Percentiles rank a stretch among this genome's conserved stretches.
phyloP scores from a whole-genome alignment of 2,797 vertebrate genomes.

The Lycodopsis pacificus region DNA sequence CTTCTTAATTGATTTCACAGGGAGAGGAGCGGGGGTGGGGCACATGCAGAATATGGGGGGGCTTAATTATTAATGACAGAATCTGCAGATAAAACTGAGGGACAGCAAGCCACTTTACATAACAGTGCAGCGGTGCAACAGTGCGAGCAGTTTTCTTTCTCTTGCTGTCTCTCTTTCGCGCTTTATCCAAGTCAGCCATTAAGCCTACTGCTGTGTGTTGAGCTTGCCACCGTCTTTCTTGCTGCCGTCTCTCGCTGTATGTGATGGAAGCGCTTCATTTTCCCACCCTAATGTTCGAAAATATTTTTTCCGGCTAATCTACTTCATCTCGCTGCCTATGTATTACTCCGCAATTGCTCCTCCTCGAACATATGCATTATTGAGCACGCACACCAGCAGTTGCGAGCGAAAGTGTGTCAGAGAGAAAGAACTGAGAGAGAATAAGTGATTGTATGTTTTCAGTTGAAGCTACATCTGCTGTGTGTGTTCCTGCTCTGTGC shows the following conservation, averaged over 20 bases:
- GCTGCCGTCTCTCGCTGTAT: slow-evolving; percentile 37
- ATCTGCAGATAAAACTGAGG: slow-evolving; percentile 85
- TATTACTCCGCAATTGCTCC: slow-evolving; percentile 54
- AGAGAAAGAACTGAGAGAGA: slow-evolving; percentile 35
- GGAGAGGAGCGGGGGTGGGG: slow-evolving; percentile 82
- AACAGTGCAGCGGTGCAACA: slow-evolving; percentile 81
- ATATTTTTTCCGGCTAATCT: slow-evolving; percentile 54
- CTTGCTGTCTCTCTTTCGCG: slow-evolving; percentile 35
- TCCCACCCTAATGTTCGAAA: slow-evolving; percentile 50
- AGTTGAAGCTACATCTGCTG: slow-evolving; percentile 8
- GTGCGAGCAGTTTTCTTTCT: slow-evolving; percentile 64
- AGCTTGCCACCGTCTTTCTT: slow-evolving; percentile 47
- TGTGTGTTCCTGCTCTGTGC: slow-evolving; percentile 25
- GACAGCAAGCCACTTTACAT: slow-evolving; percentile 83
- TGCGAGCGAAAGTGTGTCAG: slow-evolving; percentile 67
- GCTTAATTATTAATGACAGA: slow-evolving; percentile 87
- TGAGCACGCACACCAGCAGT: slow-evolving; percentile 56
- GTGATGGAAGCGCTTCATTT: slow-evolving; percentile 54
- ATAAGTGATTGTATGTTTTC: slow-evolving; percentile 40
- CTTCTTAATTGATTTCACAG: slow-evolving; percentile 87
- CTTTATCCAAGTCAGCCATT: slow-evolving; percentile 40
- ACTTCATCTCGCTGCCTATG: slow-evolving; percentile 56
- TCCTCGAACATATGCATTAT: slow-evolving; percentile 76
- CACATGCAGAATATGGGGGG: slow-evolving; percentile 76
- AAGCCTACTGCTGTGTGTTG: slow-evolving; percentile 33